Base-by-base conservation (phyloP, 1,140 invertebrate species). In the Drosophila navojoa region DNA sequence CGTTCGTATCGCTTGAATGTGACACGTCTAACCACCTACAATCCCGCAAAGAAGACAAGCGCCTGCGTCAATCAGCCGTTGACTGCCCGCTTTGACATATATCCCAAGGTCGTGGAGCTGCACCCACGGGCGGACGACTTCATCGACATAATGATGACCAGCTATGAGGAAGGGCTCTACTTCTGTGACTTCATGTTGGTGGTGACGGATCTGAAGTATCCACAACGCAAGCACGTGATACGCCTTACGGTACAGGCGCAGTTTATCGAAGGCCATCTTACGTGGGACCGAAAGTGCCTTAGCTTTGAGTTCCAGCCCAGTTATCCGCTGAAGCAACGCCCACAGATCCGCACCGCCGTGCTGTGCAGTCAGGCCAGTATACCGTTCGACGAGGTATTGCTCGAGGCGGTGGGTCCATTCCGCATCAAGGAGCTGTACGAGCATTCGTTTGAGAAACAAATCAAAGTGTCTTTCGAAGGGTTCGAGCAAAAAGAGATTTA, bases 391-490 rank as follows among this genome's bases (percentile, higher is more conserved):
- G 22, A 61, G 1, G 78, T 90, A 0, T 5, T 2, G 2, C 55
- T 91, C 0, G 73, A 90, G 40, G 73, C 68, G 4, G 4, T 22
- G 0, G 90, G 90, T 5, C 90, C 90, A 0, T 90, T 91, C 16
- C 76, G 63, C 1, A 90, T 91, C 3, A 91, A 89, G 38, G 76
- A 75, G 29, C 60, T 80, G 9, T 91, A 76, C 52, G 90, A 91
- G 50, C 52, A 78, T 22, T 9, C 13, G 0, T 87, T 79, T 10
- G 60, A 67, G 7, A 82, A 76, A 38, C 68, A 77, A 5, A 50
- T 90, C 13, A 3, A 11, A 0, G 19, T 89, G 0, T 7, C 13
- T 4, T 40, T 91, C 16, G 22, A 10, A 0, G 0, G 32, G 4
- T 76, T 86, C n/a, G 61, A 67, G 0, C 42, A 45, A 19, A 91